These are phyloP conservation scores for Morelia viridis DNA, from an alignment of 2,797 vertebrate species.

Conservation along the genomic window DNA sequence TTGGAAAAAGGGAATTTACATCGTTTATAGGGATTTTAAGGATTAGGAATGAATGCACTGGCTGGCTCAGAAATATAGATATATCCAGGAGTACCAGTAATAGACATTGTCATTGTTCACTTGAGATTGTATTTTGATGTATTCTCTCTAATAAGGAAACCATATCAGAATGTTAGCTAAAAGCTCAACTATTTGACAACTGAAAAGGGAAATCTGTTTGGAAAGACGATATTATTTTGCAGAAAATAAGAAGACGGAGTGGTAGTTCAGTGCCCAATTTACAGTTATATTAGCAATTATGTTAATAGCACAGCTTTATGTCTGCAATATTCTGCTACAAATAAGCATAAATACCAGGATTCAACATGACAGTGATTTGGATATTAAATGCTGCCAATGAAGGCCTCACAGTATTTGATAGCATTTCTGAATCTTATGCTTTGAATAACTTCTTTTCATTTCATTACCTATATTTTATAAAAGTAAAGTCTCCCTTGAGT, in stretches of 20 bases:
- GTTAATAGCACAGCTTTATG: background rate
- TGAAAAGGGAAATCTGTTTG: slow-evolving; percentile 12
- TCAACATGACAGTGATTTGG: background rate
- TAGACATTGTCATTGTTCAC: background rate
- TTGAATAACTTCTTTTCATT: background rate
- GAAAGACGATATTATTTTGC: slow-evolving; percentile 27
- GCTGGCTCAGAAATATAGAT: background rate
- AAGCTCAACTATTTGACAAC: background rate
- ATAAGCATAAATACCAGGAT: background rate
- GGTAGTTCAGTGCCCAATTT: slow-evolving; percentile 8
- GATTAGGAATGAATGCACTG: background rate
- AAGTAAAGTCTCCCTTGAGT: background rate
- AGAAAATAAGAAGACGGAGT: slow-evolving; percentile 14
- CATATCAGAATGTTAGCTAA: background rate
- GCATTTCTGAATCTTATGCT: background rate
- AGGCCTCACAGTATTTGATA: background rate
- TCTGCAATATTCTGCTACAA: background rate
- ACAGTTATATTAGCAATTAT: slow-evolving; percentile 16
- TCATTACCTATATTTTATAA: background rate
- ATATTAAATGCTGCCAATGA: background rate
- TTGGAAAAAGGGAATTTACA: background rate
- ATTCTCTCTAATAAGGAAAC: background rate
- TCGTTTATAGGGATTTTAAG: background rate
- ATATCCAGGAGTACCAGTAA: background rate
- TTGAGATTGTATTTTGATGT: background rate